Conservation (phyloP, 1,140 invertebrate species). For the Papilio aristodemus region DNA sequence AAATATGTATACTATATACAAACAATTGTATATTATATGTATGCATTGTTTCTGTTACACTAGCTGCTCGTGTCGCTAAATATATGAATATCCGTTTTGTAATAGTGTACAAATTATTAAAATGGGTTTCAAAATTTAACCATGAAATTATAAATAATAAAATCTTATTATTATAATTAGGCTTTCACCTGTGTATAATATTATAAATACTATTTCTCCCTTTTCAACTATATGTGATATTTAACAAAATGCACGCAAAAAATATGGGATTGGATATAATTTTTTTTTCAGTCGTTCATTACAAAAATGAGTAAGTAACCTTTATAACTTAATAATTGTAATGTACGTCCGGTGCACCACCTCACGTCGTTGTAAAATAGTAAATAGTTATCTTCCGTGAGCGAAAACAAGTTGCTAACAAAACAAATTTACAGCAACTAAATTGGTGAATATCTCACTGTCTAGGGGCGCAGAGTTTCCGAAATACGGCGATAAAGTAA, state of each 20-base stretch:
- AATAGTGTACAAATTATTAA: too few species aligned
- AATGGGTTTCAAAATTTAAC: too few species aligned
- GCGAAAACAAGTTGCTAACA: constrained; percentile 49
- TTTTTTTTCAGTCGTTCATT: not conserved
- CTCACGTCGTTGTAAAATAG: not conserved
- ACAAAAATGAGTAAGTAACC: not conserved
- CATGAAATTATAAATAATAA: too few species aligned
- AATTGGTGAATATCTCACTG: constrained; percentile 75
- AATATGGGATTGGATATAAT: too few species aligned
- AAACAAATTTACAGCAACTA: constrained; percentile 71
- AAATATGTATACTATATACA: not conserved
- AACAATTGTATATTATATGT: not conserved
- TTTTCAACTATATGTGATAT: too few species aligned
- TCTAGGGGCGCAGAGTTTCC: constrained; percentile 59
- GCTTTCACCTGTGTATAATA: too few species aligned
- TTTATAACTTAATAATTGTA: not conserved
- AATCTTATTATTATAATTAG: too few species aligned
- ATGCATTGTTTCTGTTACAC: too few species aligned
- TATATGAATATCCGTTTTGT: too few species aligned
- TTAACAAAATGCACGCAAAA: too few species aligned
- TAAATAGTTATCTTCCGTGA: constrained; percentile 33
- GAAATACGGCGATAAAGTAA: constrained; percentile 66
- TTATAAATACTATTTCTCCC: too few species aligned
- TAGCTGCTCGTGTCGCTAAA: too few species aligned
- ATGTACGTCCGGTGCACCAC: not conserved